Conservation (phyloP, 2,797 vertebrate species). For the Syngnathus acus region DNA sequence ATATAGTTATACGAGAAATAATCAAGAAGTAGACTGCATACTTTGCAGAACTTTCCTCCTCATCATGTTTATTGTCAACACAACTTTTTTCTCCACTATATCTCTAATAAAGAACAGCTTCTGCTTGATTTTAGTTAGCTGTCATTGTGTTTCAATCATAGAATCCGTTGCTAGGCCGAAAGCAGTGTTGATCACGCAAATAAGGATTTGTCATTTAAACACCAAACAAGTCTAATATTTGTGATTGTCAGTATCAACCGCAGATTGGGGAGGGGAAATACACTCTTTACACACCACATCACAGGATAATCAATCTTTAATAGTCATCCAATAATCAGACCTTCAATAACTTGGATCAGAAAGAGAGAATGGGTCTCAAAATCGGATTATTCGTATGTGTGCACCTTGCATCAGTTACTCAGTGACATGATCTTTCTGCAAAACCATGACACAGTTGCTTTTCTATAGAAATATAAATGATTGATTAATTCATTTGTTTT, state of each 20-base stretch:
- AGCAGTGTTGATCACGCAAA: too few species aligned
- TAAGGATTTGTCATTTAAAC: too few species aligned
- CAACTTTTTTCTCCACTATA: background rate
- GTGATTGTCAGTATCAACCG: background rate
- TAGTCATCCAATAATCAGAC: background rate
- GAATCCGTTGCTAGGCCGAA: too few species aligned
- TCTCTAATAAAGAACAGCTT: too few species aligned
- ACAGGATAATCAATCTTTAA: background rate
- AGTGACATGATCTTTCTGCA: background rate
- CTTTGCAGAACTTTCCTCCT: background rate
- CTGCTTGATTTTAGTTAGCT: too few species aligned
- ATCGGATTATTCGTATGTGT: background rate
- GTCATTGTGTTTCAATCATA: too few species aligned
- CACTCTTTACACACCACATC: background rate
- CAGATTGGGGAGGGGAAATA: background rate
- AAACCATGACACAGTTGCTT: background rate
- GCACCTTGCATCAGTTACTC: background rate
- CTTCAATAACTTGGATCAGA: background rate
- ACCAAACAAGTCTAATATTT: too few species aligned
- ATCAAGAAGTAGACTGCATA: background rate
- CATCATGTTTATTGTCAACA: background rate
- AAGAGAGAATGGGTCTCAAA: background rate
- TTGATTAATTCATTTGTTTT: background rate
- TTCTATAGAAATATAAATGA: background rate
- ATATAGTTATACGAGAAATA: too few species aligned